Conservation (phyloP, 2,797 vertebrate species). For the Siniperca undulata region DNA sequence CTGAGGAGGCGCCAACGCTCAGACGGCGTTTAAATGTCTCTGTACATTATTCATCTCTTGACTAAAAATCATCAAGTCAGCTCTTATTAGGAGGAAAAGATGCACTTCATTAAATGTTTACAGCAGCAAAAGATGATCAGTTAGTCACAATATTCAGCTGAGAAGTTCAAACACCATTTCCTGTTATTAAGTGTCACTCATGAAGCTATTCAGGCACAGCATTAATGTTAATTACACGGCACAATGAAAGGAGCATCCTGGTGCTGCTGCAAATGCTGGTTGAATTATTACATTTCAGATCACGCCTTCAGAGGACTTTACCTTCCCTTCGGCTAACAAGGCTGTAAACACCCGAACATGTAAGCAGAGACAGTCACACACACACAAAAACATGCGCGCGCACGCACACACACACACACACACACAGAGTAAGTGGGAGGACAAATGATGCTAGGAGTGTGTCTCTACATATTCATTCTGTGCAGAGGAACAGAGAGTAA, state of each 20-base stretch:
- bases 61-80: slow-evolving; percentile 4
- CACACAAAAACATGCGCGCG: background rate
- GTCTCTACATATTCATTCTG: slow-evolving; percentile 53
- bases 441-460: slow-evolving; percentile 35
- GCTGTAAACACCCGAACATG: background rate
- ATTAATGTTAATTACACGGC: slow-evolving; percentile 20
- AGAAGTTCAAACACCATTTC: slow-evolving; percentile 5
- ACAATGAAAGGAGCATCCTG: background rate
- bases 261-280: background rate
- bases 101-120: slow-evolving; percentile 37
- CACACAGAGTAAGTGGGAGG: slow-evolving; percentile 23
- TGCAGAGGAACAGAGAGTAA: slow-evolving; percentile 27
- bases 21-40: background rate
- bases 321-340: slow-evolving; percentile 22
- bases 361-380: background rate
- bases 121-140: slow-evolving; percentile 14
- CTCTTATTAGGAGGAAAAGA: slow-evolving; percentile 21
- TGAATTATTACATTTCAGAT: slow-evolving; percentile 27
- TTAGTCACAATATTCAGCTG: slow-evolving; percentile 22
- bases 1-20: slow-evolving; percentile 7
- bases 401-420: slow-evolving; percentile 12
- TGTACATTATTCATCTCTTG: slow-evolving; percentile 24
- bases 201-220: background rate
- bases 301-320: slow-evolving; percentile 22
- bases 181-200: slow-evolving; percentile 26